phyloP scores from a whole-genome alignment of 2,113 vertebrate species.

The Felis chaus region DNA sequence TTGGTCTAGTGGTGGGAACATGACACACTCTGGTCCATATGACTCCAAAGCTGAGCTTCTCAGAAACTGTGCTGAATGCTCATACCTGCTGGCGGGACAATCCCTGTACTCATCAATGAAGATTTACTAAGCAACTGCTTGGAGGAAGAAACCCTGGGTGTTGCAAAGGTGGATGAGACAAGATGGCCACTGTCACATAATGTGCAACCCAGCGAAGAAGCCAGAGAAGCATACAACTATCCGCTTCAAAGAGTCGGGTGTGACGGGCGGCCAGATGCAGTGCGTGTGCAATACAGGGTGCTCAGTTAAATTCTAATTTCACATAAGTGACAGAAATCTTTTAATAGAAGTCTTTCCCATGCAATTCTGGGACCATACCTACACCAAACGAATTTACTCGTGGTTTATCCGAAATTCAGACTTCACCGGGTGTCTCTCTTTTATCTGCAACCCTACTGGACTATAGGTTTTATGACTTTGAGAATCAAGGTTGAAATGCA shows the following conservation, averaged over 20 bases:
- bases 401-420: not conserved
- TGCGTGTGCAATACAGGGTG: not conserved
- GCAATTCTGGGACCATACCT: not conserved
- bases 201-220: not conserved
- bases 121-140: not conserved
- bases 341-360: not conserved
- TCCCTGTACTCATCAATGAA: not conserved
- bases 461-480: not conserved
- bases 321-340: not conserved
- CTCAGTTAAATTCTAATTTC: constrained; percentile 10
- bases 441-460: not conserved
- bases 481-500: not conserved
- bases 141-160: not conserved
- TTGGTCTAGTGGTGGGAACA: not conserved
- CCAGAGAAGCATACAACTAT: too few species aligned
- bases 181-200: not conserved
- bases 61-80: not conserved
- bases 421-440: not conserved
- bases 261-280: not conserved
- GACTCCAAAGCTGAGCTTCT: not conserved
- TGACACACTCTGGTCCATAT: not conserved
- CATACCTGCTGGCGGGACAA: not conserved
- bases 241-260: not conserved
- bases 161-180: not conserved
- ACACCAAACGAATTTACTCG: not conserved